Evolutionary conservation across 2,113 vertebrate genomes (phyloP), one percentile per base, ranked within the genome.

Genomic region (Camelus dromedarius): DNA sequence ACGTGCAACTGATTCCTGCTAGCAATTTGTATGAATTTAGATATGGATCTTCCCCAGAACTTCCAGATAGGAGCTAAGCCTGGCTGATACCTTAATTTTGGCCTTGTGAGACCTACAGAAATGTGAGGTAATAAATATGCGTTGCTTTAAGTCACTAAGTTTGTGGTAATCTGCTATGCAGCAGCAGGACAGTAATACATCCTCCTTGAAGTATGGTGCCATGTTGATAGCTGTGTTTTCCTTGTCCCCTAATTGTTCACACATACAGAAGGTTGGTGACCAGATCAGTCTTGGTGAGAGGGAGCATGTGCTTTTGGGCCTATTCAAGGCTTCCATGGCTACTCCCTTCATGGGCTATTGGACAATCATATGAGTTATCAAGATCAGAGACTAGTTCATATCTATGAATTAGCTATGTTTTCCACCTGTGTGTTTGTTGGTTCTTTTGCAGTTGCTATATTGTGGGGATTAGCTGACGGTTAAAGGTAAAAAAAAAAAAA

Each of bases 401-500:
- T 66, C 8, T 38, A 46, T 77, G 26, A 70, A 10, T 80, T 66
- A 54, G 19, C 30, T 38, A 46, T 56, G 6, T 58, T 67, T 69
- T 26, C 48, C 3, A 38, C 8, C 20, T 1, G 10, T 1, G 0
- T 58, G 2, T 50, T 72, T 72, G 5, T 58, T 67, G 18, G 28
- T 80, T 76, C 38, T 48, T 64, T 91, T 69, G 12, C 6, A 73
- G 3, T 42, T 89, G 5, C 54, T 77, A 66, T 76, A 46, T 18
- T 50, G 16, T 81, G n/a, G 3, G 10, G 26, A 62, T 48, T 60
- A 30, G 32, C 6, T 95, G 62, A 95, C 60, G 13, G 20, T 77
- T 92, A 82, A 85, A 58, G n/a, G n/a, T 48, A 42, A 42, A 42
- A 42, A 42, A 42, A 42, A 30, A 97, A 96, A 35, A 13, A 84